phyloP scores from a whole-genome alignment of 2,888 invertebrate species.

The Polymixis flavicincta region DNA sequence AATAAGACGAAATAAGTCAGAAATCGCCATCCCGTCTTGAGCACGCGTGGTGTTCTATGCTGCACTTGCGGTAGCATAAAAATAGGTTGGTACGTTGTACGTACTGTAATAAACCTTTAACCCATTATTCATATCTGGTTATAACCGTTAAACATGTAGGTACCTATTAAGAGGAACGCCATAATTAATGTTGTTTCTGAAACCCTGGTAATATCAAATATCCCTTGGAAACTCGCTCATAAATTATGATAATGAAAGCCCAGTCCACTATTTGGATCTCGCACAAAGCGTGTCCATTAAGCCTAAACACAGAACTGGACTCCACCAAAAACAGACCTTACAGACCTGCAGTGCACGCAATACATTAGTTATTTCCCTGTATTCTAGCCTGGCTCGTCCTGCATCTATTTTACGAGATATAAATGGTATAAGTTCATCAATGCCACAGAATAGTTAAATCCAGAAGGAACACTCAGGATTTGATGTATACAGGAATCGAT shows the following conservation, averaged over 20 bases:
- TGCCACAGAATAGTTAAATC: not conserved
- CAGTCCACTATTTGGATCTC: not conserved
- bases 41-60: not conserved
- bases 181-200: not conserved
- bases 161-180: not conserved
- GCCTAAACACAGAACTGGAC: constrained; percentile 30
- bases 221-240: constrained; percentile 7
- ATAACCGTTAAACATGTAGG: not conserved
- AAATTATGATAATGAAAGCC: constrained; percentile 27
- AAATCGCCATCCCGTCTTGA: not conserved
- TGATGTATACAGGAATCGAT: too few species aligned
- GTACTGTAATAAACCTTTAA: not conserved
- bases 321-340: constrained; percentile 16
- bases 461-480: not conserved
- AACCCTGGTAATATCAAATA: not conserved
- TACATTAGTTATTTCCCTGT: constrained; percentile 41
- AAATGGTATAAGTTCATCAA: constrained; percentile 28
- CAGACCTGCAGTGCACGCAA: constrained; percentile 20
- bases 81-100: not conserved
- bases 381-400: constrained; percentile 24
- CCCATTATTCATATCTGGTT: not conserved
- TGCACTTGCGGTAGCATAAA: not conserved
- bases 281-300: constrained; percentile 26
- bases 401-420: constrained; percentile 30
- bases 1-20: not conserved